These are phyloP conservation scores for Columba janthina DNA, from an alignment of 2,113 vertebrate genomes.

Conservation along the genomic window DNA sequence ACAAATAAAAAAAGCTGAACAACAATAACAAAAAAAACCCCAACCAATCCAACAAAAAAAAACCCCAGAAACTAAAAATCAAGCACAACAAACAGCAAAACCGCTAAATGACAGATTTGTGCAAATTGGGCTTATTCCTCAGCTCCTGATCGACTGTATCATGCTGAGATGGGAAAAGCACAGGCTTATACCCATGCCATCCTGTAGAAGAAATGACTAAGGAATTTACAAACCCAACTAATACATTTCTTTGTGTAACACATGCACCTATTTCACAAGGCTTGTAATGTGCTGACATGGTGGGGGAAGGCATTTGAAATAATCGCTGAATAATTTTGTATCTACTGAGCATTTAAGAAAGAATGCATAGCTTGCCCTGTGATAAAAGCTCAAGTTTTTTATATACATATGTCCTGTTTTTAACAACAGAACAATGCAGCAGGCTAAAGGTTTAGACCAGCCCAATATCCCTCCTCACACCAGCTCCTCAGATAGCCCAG, in stretches of 20 bases:
- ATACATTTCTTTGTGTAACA: background rate
- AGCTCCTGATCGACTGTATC: background rate
- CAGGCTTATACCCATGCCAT: background rate
- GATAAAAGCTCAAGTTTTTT: constrained; percentile 8
- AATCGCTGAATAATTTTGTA: constrained; percentile 12
- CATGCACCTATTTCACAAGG: background rate
- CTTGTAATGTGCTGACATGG: background rate
- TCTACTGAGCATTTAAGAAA: background rate
- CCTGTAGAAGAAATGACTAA: background rate
- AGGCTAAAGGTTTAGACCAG: constrained; percentile 39
- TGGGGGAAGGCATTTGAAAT: background rate
- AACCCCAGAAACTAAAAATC: no score
- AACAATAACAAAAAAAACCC: no score
- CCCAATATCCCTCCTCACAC: constrained; percentile 72
- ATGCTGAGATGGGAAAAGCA: background rate
- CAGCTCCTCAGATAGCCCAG: constrained; percentile 76
- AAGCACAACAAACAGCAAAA: background rate
- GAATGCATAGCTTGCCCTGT: background rate
- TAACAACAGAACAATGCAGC: constrained; percentile 22
- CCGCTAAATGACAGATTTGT: background rate
- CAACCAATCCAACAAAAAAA: no score
- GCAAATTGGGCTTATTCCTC: background rate
- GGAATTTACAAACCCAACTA: background rate
- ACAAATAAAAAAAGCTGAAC: no score
- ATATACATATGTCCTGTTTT: background rate